phyloP scores from a whole-genome alignment of 2,797 vertebrate species.

The Rhinoraja longicauda region DNA sequence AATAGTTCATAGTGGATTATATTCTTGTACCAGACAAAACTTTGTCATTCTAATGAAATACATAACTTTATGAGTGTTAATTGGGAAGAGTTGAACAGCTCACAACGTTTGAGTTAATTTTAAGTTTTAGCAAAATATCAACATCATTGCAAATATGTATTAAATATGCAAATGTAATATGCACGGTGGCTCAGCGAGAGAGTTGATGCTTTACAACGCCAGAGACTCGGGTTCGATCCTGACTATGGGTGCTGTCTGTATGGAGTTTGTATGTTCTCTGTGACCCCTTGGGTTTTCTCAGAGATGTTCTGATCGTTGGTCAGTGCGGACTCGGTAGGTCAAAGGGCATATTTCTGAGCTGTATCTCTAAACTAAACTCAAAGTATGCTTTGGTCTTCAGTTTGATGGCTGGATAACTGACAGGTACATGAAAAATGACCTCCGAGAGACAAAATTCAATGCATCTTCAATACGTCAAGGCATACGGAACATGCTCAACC shows the following conservation, averaged over 20 bases:
- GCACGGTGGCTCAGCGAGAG: too few relatives aligned
- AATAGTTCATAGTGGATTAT: not conserved
- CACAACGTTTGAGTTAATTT: not conserved
- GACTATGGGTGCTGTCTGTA: too few relatives aligned
- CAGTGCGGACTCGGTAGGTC: too few relatives aligned
- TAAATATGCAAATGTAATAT: not conserved
- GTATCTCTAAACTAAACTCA: not conserved
- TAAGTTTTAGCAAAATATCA: not conserved
- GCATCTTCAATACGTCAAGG: not conserved
- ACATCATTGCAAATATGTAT: not conserved
- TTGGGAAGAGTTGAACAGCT: not conserved
- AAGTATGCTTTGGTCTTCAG: not conserved
- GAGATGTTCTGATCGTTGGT: too few relatives aligned
- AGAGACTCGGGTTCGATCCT: too few relatives aligned
- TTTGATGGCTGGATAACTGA: not conserved
- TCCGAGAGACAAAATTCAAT: not conserved
- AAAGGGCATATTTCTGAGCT: too few relatives aligned
- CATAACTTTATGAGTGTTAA: constrained; percentile 1
- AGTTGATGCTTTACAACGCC: too few relatives aligned
- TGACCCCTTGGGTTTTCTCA: too few relatives aligned
- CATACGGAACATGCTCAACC: not conserved
- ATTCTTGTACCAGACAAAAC: not conserved
- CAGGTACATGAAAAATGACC: not conserved
- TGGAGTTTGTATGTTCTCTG: too few relatives aligned
- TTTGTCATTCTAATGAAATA: not conserved